Base-by-base conservation (phyloP, 1,140 invertebrate genomes). In the Drosophila kepulauana region DNA sequence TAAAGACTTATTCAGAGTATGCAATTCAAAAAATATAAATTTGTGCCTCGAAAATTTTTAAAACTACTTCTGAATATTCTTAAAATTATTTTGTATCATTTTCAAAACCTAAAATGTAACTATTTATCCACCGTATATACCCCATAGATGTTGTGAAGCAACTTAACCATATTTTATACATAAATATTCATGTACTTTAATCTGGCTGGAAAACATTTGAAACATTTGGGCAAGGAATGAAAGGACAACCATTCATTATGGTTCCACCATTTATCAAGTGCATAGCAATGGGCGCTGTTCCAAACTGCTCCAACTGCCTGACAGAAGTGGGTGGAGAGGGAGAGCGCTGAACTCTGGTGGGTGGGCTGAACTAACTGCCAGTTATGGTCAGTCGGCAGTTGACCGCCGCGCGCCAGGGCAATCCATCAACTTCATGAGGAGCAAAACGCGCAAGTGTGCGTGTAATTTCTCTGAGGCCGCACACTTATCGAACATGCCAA, bases 351-450 rank as follows among this genome's bases (percentile, higher is more conserved):
- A 41, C 8, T 41, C 3, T 41, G n/a, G 11, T 43, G 28, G 35
- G 25, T 35, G 38, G 38, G 11, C 10, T 11, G 16, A 52, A 38
- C 28, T 46, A 52, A 73, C 45, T 73, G 70, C 33, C 65, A 62
- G 65, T 56, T 68, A 68, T 74, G 65, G 71, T 71, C 63, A 45
- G 73, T 57, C 58, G 57, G 63, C 11, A 67, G 75, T 73, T 75
- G 71, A 75, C 75, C 70, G 25, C 52, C 15, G 28, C 52, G 52
- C 45, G 38, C 56, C 41, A 20, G 48, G 51, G 76, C 62, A 63
- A 78, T 78, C 76, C 76, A 78, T 78, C 76, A 78, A 78, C 76
- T 78, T 78, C 76, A 78, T 70, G 66, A 43, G 43, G 56, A 75
- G 59, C 46, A 61, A 51, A 63, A 46, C 33, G 70, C 51, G 63